A percentile compares a stretch with the other conserved stretches of the same genome.
phyloP scores from a whole-genome alignment of 2,888 invertebrate species.

The Ptychoptera albimana region DNA sequence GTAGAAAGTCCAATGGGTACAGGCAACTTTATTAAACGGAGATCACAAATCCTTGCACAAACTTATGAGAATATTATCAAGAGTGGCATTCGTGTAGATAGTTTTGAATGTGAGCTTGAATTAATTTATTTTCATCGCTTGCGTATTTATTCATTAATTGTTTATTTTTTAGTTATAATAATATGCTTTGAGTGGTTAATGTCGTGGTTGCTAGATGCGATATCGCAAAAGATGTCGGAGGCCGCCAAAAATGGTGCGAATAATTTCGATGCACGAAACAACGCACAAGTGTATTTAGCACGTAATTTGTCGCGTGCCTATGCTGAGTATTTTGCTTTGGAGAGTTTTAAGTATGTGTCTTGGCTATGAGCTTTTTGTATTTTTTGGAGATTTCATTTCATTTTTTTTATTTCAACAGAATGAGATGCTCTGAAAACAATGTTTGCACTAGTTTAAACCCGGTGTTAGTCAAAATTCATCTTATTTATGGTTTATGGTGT shows the following conservation, averaged over 20 bases:
- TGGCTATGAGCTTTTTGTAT: not conserved
- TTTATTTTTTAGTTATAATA: conserved; percentile 42
- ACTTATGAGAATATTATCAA: conserved; percentile 14
- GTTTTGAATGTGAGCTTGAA: conserved; percentile 22
- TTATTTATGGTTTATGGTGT: conserved; percentile 40
- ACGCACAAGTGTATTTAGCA: conserved; percentile 68
- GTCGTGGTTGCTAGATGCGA: conserved; percentile 58
- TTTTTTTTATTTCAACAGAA: conserved; percentile 6
- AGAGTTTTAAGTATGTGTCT: conserved; percentile 13
- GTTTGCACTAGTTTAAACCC: conserved; percentile 21
- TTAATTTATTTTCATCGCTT: not conserved
- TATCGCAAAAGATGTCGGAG: conserved; percentile 41
- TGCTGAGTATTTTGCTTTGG: conserved; percentile 49
- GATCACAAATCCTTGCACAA: conserved; percentile 30
- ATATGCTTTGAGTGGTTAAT: conserved; percentile 71
- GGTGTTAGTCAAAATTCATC: conserved; percentile 35
- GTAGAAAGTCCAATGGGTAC: conserved; percentile 54
- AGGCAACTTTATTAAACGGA: conserved; percentile 45
- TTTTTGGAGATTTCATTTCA: not conserved
- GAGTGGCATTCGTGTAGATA: conserved; percentile 12
- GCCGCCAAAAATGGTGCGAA: conserved; percentile 41
- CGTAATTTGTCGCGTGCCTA: conserved; percentile 59
- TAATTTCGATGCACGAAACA: conserved; percentile 60
- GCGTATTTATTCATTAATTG: not conserved
- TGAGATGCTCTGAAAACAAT: conserved; percentile 21